Evolutionary conservation across 2,113 vertebrate genomes (phyloP).

Genomic region (Embiotoca jacksoni): DNA sequence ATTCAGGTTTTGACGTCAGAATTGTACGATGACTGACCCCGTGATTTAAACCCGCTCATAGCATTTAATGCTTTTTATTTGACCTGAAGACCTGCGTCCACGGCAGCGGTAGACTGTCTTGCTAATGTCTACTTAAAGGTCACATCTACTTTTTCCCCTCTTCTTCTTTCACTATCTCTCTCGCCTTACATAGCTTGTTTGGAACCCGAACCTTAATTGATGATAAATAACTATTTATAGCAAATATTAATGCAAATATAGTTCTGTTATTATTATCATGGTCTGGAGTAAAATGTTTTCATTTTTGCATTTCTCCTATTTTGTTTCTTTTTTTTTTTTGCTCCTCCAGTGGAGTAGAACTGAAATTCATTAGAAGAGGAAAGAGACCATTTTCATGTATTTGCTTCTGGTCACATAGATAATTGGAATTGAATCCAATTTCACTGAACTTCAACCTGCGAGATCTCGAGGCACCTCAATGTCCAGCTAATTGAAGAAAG

Average conservation of each 20-base stretch:
- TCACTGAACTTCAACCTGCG: constrained; percentile 33
- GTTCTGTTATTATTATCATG: too few species aligned
- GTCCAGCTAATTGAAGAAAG: constrained; percentile 32
- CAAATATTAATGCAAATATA: too few species aligned
- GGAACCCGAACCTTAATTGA: too few species aligned
- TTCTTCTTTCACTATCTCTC: neutral
- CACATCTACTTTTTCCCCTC: neutral
- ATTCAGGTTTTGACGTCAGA: neutral
- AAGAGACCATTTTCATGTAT: neutral
- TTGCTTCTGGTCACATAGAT: constrained; percentile 16
- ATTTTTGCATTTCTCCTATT: too few species aligned
- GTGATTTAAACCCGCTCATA: neutral
- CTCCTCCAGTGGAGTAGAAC: neutral
- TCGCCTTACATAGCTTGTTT: neutral
- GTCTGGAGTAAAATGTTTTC: too few species aligned
- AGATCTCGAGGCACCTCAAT: constrained; percentile 13
- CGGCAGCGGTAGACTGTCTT: neutral
- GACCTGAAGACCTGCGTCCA: neutral
- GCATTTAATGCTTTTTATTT: neutral
- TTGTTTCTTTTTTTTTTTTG: too few species aligned
- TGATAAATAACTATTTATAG: too few species aligned
- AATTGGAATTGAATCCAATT: constrained; percentile 20
- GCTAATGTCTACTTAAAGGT: constrained; percentile 1
- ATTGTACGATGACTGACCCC: too few species aligned
- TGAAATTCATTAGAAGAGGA: constrained; percentile 1